Evolutionary conservation across 2,888 invertebrate genomes (phyloP), one percentile per base, ranked within the genome.

Genomic region (Nowickia ferox): DNA sequence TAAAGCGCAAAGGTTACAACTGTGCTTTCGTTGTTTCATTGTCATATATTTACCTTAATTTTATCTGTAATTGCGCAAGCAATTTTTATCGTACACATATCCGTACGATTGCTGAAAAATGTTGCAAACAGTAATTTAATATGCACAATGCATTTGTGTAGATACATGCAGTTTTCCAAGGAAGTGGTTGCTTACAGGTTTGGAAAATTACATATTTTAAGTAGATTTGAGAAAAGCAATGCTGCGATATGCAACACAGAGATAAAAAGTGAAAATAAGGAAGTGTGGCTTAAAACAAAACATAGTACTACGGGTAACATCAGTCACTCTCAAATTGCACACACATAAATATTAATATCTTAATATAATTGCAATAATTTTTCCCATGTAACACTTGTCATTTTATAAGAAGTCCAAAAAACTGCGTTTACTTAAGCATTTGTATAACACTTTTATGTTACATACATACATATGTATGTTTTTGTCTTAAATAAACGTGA

Each of bases 161-260:
- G 38, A 48, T 5, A 30, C 6, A 30, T 78, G 68, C 15, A 66
- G 51, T 80, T 80, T 83, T 76, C 71, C 86, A 83, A 83, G 86
- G 83, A 86, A 86, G 86, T 86, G 81, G 82, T 83, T 76, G 68
- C 72, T 72, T 83, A 30, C 30, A 30, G 6, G 75, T 68, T 55
- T 61, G 71, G 82, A 55, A 86, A 86, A 72, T 76, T 83, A 79
- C 63, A 86, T 66, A 57, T 75, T 71, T 83, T 42, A 77, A 77
- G 15, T 22, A 15, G 61, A 76, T 46, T 30, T 53, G 13, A 65
- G 57, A 79, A 57, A 53, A 55, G 69, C 44, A 65, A 1, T 38
- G 15, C n/a, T 55, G 76, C 71, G 38, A 10, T 57, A 55, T 55
- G 13, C 44, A 55, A 9, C 38, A 71, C n/a, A 51, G 6, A 72